Evolutionary conservation across 2,888 invertebrate genomes (phyloP), one percentile per base, ranked within the genome.

Genomic region (Microchrysa polita): DNA sequence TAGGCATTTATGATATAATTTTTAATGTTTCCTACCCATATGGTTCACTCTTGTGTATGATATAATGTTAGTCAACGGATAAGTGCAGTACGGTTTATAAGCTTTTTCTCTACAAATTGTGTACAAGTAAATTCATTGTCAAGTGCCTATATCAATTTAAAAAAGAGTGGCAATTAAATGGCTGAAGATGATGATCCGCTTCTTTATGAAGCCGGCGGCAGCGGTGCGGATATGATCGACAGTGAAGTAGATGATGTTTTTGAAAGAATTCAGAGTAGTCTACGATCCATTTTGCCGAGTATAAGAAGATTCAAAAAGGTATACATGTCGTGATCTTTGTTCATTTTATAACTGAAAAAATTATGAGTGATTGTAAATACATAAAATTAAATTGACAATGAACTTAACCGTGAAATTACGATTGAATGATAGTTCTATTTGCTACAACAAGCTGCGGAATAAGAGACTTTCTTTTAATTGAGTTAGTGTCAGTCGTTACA

Each of bases 301-400:
- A 73, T 73, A 18, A 22, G 53, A n/a, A 73, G 52, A 73, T 73
- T 73, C 52, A 67, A 67, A 55, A 73, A 73, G 73, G 73, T 73
- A 73, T 18, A n/a, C 12, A 48, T n/a, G 12, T 12, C 12, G 48
- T 48, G 4, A 5, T 48, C 16, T 48, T 12, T 48, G 48, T 12
- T 48, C 2, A 34, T 34, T 34, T 34, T 34, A 34, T 34, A 34
- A 34, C 4, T 34, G 27, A 34, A 34, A 34, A 34, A 34, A 5
- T 34, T 34, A 34, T 5, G 27, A 34, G 27, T 34, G n/a, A n/a
- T n/a, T n/a, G n/a, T n/a, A n/a, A n/a, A n/a, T n/a, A n/a, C n/a
- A n/a, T 34, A 34, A 34, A 34, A 34, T 7, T 34, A 34, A n/a
- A 34, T 34, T 34, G 27, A 34, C 27, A 34, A 5, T 34, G 2